Evolutionary conservation across 2,797 vertebrate species (phyloP), one percentile per base, ranked within the genome.

Genomic region (Vultur gryphus): DNA sequence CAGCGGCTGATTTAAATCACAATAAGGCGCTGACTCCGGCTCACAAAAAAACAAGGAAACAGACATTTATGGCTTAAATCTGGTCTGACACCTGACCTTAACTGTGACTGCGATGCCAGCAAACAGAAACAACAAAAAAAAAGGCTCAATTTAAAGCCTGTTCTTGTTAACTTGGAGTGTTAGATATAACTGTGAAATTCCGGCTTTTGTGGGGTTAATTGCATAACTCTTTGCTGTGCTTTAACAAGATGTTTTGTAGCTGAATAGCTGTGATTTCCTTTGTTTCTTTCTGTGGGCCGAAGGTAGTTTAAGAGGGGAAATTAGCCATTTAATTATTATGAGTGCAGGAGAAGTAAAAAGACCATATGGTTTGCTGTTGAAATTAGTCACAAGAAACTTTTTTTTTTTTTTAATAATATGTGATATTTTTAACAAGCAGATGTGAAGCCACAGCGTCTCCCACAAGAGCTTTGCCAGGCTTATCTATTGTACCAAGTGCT

Each of bases 371-470:
- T 97, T 97, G 96, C 94, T 97, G 95, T 97, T 95, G 95, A 98
- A 98, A 97, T 98, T 97, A 98, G 97, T 97, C 97, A 97, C 98
- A 97, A 98, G 96, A 97, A 97, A 97, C 97, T 98, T 98, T 98
- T 87, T 82, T 71, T 93, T 82, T 93, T 89, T 84, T 90, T 93
- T 8, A 69, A 97, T 97, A 98, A 98, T 97, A 97, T 93, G 97
- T 97, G 97, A 96, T 97, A 98, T 98, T 98, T 98, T 98, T 97
- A 97, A 96, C 96, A 98, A 95, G 95, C 96, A 97, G 97, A 98
- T 97, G 97, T 91, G 92, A 96, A 88, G 77, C 89, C 91, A 90
- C 96, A 90, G 96, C 91, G 15, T 94, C 93, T 97, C 97, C 95
- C 96, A 84, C 87, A 87, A 96, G 90, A 95, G 94, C 96, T 88